These are phyloP conservation scores for Psammodynastes pulverulentus DNA, from an alignment of 2,113 vertebrate species.

Conservation along the genomic window DNA sequence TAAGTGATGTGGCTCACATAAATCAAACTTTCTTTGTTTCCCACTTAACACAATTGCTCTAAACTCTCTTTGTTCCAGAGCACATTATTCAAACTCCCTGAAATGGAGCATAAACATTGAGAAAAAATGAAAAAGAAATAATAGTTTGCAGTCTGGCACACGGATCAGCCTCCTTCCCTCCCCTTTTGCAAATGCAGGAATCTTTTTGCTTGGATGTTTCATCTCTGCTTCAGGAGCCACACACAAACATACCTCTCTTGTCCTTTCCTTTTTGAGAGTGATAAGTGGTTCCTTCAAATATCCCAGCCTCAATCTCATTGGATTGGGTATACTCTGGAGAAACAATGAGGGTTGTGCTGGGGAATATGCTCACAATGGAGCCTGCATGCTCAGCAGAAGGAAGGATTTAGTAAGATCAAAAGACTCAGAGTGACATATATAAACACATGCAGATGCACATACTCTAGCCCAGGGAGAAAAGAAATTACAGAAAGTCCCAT, in stretches of 20 bases:
- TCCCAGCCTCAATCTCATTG: background rate
- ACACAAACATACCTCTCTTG: background rate
- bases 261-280: background rate
- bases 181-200: background rate
- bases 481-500: background rate
- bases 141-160: background rate
- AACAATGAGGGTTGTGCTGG: background rate
- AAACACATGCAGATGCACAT: background rate
- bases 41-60: background rate
- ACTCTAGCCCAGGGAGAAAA: background rate
- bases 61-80: background rate
- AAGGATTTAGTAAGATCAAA: background rate
- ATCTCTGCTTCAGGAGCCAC: background rate
- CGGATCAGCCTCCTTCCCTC: background rate
- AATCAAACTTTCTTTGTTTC: background rate
- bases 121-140: background rate
- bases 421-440: background rate
- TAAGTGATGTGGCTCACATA: background rate
- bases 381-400: background rate
- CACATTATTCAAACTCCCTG: background rate
- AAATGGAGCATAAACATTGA: background rate
- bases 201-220: background rate
- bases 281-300: background rate
- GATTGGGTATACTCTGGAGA: background rate
- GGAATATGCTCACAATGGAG: background rate